Percentiles rank a stretch among this genome's conserved stretches.
phyloP scores from a whole-genome alignment of 2,797 vertebrate species.

The Somateria mollissima region DNA sequence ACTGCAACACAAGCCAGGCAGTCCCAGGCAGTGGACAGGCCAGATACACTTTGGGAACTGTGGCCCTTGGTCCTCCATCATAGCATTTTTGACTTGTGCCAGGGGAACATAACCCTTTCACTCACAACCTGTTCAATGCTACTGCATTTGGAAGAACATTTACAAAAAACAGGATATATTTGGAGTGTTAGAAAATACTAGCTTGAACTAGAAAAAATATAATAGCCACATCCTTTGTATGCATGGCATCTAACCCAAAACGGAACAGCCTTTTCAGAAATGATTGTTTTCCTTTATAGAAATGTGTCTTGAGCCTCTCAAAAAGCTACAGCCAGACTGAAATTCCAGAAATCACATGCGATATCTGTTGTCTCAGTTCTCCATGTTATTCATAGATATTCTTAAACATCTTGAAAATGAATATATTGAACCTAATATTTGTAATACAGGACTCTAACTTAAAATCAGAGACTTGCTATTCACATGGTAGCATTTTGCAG shows the following conservation, averaged over 20 bases:
- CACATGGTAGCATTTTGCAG: neutral
- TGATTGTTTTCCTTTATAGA: neutral
- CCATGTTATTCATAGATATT: neutral
- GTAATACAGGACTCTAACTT: neutral
- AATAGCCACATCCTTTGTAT: neutral
- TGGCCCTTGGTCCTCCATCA: neutral
- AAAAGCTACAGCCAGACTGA: neutral
- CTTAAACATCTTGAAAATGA: neutral
- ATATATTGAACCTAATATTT: conserved; percentile 14
- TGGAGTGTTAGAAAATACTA: neutral
- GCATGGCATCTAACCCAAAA: neutral
- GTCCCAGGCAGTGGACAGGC: fast-evolving
- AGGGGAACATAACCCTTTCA: neutral
- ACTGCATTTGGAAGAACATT: neutral
- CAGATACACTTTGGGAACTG: neutral
- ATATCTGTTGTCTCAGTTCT: neutral
- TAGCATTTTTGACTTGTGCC: neutral
- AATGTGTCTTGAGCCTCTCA: neutral
- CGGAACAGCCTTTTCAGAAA: neutral
- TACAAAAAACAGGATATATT: neutral
- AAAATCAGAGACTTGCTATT: conserved; percentile 31
- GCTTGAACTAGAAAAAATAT: neutral
- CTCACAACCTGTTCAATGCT: neutral
- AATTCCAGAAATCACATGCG: neutral
- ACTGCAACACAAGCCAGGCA: neutral